Evolutionary conservation across 2,797 vertebrate genomes (phyloP), one percentile per base, ranked within the genome.

Genomic region (Simalia tracyae): DNA sequence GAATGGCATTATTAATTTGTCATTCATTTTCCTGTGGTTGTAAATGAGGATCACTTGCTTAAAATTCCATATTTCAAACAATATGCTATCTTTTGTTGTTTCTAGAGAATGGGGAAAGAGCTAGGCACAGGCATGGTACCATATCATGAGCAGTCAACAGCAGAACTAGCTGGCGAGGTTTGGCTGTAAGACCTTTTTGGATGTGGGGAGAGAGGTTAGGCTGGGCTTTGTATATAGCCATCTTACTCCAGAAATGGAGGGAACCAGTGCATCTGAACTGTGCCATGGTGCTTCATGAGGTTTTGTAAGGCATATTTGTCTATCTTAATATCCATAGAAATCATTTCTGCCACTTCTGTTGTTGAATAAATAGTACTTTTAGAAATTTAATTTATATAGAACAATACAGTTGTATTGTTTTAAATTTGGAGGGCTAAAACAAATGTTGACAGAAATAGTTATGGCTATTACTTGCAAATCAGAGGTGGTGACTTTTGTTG

Each of bases 401-500:
- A 46, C 36, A 46, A 46, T 46, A 81, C 42, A 46, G 31, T n/a
- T 61, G 56, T 85, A 42, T 28, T 10, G 15, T 81, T 81, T 81
- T 11, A 88, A 0, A 12, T 89, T 90, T 93, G 61, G 17, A 8
- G 66, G 89, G 85, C 89, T 57, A 3, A 8, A 46, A 63, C 2
- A 89, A 87, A 59, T 84, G 90, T 93, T 88, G 91, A 81, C 28
- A 89, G 88, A 84, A 87, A 46, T 28, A 81, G 4, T 72, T 86
- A 81, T 94, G 22, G 0, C 57, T 95, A 26, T 59, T 4, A 24
- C 88, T 46, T 86, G 0, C 1, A 89, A 84, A 90, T 1, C 11
- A 84, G 36, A 3, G 89, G 14, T 92, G 57, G 94, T 92, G 93
- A 90, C 91, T 94, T 46, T 88, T 28, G 7, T 66, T 92, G 12